Evolutionary conservation across 2,888 invertebrate species (phyloP).

Genomic region (Rhogogaster chlorosoma): DNA sequence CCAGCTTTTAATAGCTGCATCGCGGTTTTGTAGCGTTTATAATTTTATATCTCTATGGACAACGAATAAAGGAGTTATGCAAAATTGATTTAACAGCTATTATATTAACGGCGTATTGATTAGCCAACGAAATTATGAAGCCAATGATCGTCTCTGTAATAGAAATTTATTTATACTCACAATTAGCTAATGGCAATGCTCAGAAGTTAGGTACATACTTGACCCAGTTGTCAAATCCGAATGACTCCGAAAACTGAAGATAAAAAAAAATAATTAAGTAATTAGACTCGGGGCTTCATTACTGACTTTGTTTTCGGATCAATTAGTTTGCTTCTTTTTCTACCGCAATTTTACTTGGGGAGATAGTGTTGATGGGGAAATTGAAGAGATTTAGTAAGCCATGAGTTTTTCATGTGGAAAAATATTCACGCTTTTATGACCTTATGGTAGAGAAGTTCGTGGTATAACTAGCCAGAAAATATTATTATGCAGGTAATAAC

Average conservation of each 20-base stretch:
- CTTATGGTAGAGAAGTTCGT: too few relatives aligned
- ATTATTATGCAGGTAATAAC: too few relatives aligned
- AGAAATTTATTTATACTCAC: neutral
- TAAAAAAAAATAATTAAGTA: neutral
- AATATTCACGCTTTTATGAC: neutral
- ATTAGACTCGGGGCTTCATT: neutral
- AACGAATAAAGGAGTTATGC: neutral
- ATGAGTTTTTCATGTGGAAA: neutral
- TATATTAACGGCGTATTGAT: neutral
- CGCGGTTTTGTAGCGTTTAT: neutral
- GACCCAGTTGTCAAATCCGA: neutral
- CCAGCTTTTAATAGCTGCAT: neutral
- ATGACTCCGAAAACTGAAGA: neutral
- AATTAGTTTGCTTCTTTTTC: neutral
- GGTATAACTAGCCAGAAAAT: too few relatives aligned
- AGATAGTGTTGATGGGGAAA: too few relatives aligned
- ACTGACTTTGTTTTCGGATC: neutral
- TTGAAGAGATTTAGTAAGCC: neutral
- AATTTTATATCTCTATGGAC: neutral
- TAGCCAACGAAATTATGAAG: neutral
- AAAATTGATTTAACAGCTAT: neutral
- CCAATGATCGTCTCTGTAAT: neutral
- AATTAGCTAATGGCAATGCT: slow-evolving; percentile 5
- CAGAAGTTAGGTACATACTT: neutral
- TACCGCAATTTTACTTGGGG: neutral